Percentiles rank a stretch among this genome's conserved stretches.
Evolutionary conservation across 1,140 invertebrate genomes (phyloP).

Genomic region (Maconellicoccus hirsutus): DNA sequence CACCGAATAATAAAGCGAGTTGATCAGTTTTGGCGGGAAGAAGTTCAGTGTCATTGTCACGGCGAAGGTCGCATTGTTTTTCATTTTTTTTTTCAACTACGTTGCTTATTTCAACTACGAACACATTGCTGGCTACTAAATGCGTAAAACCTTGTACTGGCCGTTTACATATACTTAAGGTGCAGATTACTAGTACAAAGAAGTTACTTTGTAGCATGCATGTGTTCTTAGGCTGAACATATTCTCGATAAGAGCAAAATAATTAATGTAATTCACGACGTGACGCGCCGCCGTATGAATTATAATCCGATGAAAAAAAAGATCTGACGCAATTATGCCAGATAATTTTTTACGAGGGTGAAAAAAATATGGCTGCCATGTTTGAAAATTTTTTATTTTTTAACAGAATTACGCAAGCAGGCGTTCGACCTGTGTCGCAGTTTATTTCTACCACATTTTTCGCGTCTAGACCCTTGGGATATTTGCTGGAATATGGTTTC

Average conservation of each 20-base stretch:
- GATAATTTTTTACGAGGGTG: background rate
- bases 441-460: no score
- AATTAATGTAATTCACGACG: background rate
- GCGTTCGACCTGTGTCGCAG: background rate
- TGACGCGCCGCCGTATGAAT: background rate
- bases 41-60: conserved; percentile 21
- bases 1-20: conserved; percentile 17
- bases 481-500: no score
- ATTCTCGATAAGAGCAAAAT: background rate
- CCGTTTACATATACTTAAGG: conserved; percentile 8
- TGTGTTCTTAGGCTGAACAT: background rate
- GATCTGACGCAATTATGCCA: background rate
- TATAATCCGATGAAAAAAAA: background rate
- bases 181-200: background rate
- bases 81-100: conserved; percentile 11
- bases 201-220: conserved; percentile 3
- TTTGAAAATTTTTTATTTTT: background rate
- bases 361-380: background rate
- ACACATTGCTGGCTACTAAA: conserved; percentile 4
- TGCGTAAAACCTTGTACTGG: conserved; percentile 7
- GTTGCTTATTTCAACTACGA: background rate
- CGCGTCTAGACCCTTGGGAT: no score
- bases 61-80: conserved; percentile 13
- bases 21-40: conserved; percentile 19
- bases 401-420: background rate